Conservation (phyloP, 2,888 invertebrate species). For the Congeria kusceri region DNA sequence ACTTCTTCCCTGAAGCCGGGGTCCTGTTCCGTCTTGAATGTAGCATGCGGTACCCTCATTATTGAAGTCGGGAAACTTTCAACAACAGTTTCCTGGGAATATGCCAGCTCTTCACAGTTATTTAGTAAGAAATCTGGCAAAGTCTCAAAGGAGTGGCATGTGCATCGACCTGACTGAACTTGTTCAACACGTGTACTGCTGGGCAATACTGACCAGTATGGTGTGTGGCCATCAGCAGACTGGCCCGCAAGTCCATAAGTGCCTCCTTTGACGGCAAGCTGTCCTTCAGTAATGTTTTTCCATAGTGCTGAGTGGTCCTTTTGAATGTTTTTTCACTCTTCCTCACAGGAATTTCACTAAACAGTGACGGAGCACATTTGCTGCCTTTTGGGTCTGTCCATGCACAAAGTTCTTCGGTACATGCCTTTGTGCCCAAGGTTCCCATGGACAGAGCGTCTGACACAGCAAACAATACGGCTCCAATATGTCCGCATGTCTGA, state of each 20-base stretch:
- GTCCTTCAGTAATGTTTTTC: constrained; percentile 7
- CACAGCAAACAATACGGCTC: constrained; percentile 32
- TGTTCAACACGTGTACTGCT: constrained; percentile 20
- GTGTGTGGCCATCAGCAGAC: constrained; percentile 20
- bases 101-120: too few species aligned
- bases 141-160: too few species aligned
- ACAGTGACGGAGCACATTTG: constrained; percentile 5
- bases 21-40: too few species aligned
- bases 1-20: too few species aligned
- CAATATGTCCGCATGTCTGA: constrained; percentile 34
- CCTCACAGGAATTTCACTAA: constrained; percentile 22
- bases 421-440: constrained; percentile 7
- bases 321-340: constrained; percentile 8
- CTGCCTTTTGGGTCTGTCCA: constrained; percentile 41
- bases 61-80: too few species aligned
- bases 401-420: constrained; percentile 21
- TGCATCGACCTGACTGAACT: too few species aligned
- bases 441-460: constrained; percentile 28
- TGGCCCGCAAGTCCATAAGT: constrained; percentile 13
- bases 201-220: constrained; percentile 30
- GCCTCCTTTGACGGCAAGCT: constrained; percentile 21
- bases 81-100: too few species aligned
- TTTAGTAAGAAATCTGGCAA: too few species aligned
- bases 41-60: too few species aligned
- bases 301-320: constrained; percentile 24